Evolutionary conservation across 2,113 vertebrate genomes (phyloP).

Genomic region (Gobio gobio): DNA sequence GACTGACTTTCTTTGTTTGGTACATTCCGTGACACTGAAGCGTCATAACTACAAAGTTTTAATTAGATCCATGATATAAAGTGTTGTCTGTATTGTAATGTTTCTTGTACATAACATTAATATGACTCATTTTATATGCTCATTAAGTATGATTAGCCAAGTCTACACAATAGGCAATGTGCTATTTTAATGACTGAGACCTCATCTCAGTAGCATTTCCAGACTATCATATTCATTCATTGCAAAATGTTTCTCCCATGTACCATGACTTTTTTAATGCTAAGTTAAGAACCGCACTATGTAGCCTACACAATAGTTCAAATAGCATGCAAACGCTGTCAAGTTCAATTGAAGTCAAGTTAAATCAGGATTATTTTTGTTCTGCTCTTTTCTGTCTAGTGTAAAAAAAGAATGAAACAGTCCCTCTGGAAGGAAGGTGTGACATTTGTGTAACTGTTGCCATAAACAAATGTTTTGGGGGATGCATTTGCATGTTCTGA

Average conservation of each 20-base stretch:
- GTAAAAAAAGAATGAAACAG: not conserved
- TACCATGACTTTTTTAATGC: too few relatives aligned
- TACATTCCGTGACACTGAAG: not conserved
- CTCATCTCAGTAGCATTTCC: not conserved
- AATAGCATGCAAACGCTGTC: not conserved
- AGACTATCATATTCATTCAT: not conserved
- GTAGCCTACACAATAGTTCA: not conserved
- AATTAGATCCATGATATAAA: slow-evolving; percentile 2
- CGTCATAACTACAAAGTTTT: not conserved
- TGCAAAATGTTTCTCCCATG: not conserved
- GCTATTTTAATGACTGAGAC: not conserved
- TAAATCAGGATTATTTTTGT: not conserved
- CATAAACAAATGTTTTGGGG: slow-evolving; percentile 41
- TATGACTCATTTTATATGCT: not conserved
- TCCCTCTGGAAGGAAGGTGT: not conserved
- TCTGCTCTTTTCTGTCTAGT: not conserved
- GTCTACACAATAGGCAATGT: not conserved
- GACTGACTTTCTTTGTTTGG: slow-evolving; percentile 1
- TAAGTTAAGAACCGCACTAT: not conserved
- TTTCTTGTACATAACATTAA: not conserved
- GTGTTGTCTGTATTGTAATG: not conserved
- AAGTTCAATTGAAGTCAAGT: not conserved
- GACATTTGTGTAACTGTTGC: slow-evolving; percentile 34
- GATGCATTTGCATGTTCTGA: slow-evolving; percentile 32
- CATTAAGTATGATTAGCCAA: not conserved